These are phyloP conservation scores for Lasiurus borealis DNA, from an alignment of 2,113 vertebrate genomes.

Conservation along the genomic window DNA sequence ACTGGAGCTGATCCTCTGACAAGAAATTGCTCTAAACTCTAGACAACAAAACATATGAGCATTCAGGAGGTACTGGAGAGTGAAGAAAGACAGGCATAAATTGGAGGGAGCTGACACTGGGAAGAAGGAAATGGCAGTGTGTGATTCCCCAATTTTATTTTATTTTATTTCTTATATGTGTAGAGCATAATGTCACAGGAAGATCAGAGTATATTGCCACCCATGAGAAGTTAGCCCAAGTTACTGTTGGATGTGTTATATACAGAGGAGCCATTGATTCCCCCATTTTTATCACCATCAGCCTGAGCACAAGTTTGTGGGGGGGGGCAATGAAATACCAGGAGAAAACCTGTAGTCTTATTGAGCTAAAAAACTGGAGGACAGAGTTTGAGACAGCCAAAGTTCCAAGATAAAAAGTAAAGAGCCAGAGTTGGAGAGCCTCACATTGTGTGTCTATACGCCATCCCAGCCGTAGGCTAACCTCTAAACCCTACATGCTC, in stretches of 20 bases:
- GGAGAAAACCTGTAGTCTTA: not conserved
- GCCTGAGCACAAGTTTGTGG: not conserved
- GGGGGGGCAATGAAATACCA: not conserved
- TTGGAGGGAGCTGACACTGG: not conserved
- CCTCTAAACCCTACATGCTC: not conserved
- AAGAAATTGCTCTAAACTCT: not conserved
- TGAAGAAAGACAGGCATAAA: not conserved
- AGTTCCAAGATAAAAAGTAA: not conserved
- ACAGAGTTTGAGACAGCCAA: not conserved
- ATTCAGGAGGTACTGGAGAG: not conserved
- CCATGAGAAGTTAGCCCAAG: no score
- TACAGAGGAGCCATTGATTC: not conserved
- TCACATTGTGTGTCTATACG: not conserved
- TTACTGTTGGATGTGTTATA: no score
- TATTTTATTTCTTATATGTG: no score
- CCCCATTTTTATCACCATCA: not conserved
- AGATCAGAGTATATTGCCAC: no score
- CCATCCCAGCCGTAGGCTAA: not conserved
- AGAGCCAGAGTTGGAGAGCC: not conserved
- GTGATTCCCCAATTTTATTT: not conserved
- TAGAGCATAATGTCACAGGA: no score
- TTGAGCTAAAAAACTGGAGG: not conserved
- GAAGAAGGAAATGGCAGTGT: not conserved
- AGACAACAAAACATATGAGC: not conserved
- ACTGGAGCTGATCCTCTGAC: not conserved